Evolutionary conservation across 2,888 invertebrate genomes (phyloP).

Genomic region (Acrobasis repandana): DNA sequence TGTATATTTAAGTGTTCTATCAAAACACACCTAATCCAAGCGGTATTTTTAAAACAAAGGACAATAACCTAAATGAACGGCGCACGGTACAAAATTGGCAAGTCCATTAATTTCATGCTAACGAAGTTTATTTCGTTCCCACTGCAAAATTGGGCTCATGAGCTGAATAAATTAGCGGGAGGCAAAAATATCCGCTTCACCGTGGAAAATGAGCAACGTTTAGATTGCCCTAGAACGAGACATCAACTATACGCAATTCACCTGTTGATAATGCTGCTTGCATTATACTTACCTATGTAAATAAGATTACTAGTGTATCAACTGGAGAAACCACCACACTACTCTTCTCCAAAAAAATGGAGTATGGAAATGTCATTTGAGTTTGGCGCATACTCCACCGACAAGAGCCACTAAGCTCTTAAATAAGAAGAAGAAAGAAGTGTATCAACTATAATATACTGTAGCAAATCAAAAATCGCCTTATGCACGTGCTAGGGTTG

Average conservation of each 20-base stretch:
- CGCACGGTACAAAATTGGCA: conserved; percentile 48
- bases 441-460: too few species aligned
- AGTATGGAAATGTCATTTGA: too few species aligned
- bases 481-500: too few species aligned
- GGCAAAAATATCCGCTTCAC: conserved; percentile 30
- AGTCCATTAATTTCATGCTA: conserved; percentile 66
- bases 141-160: conserved; percentile 66
- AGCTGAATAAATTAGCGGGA: conserved; percentile 62
- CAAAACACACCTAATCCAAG: not conserved
- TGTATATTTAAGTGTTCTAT: too few species aligned
- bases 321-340: too few species aligned
- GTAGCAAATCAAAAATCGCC: too few species aligned
- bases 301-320: too few species aligned
- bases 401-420: too few species aligned
- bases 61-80: conserved; percentile 60
- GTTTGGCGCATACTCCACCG: too few species aligned
- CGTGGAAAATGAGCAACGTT: not conserved
- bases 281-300: too few species aligned
- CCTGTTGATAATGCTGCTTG: not conserved
- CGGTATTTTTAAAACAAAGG: conserved; percentile 29
- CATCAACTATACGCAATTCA: not conserved
- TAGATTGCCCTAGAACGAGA: not conserved
- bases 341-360: too few species aligned
- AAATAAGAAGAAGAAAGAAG: too few species aligned
- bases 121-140: conserved; percentile 67